Percentiles rank a stretch among this genome's conserved stretches.
These are phyloP conservation scores for Gymnocephalus cernua DNA, from an alignment of 2,113 vertebrate species.

Conservation along the genomic window DNA sequence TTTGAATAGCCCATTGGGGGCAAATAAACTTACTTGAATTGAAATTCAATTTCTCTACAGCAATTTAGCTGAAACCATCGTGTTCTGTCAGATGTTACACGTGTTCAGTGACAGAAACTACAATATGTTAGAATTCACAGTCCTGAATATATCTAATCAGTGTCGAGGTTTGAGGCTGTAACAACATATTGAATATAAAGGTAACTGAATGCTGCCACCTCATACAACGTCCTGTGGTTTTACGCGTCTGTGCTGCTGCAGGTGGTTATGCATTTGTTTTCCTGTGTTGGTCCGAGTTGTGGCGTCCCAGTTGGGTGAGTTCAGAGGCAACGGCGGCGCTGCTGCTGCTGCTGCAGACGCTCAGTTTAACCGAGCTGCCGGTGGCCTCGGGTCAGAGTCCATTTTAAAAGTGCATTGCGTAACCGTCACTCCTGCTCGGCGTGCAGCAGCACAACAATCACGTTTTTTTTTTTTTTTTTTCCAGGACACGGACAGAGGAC, in stretches of 20 bases:
- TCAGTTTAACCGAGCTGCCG: neutral
- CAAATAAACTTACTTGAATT: too few relatives aligned
- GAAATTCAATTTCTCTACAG: too few relatives aligned
- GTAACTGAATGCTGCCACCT: too few relatives aligned
- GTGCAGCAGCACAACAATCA: neutral
- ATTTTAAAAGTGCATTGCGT: slow-evolving; percentile 12
- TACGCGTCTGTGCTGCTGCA: neutral
- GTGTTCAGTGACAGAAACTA: neutral
- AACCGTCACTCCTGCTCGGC: slow-evolving; percentile 11
- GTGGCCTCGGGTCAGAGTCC: slow-evolving; percentile 26
- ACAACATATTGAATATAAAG: too few relatives aligned
- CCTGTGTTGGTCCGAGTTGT: neutral
- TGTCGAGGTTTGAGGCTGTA: neutral
- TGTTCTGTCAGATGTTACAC: too few relatives aligned
- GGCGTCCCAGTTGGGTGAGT: neutral
- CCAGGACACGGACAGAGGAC: neutral
- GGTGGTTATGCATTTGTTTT: neutral
- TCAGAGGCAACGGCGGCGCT: neutral
- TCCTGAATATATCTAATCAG: neutral
- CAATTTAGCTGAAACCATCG: too few relatives aligned
- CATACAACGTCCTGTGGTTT: neutral
- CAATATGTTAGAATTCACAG: neutral
- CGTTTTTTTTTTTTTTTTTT: neutral
- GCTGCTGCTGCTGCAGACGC: neutral
- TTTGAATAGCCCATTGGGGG: too few relatives aligned